A percentile compares a stretch with the other conserved stretches of the same genome.
Conservation (phyloP, 2,113 vertebrate species). For the Neotoma lepida region DNA sequence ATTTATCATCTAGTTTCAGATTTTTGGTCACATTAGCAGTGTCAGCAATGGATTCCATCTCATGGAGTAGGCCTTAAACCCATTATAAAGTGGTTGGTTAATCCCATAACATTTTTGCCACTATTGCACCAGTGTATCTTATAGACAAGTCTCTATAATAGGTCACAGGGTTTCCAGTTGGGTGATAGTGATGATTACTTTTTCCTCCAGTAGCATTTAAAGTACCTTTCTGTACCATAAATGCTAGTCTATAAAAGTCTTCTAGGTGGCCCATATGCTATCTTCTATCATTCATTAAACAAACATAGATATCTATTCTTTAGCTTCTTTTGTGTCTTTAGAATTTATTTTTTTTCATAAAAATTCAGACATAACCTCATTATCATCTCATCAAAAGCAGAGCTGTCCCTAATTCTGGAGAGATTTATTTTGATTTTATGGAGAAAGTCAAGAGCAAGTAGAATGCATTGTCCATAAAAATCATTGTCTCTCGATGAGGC, state of each 20-base stretch:
- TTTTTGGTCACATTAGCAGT: not conserved
- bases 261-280: not conserved
- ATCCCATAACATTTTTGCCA: not conserved
- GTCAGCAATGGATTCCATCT: not conserved
- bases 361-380: not conserved
- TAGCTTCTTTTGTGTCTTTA: not conserved
- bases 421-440: not conserved
- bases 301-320: conserved; percentile 4
- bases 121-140: not conserved
- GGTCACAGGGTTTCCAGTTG: not conserved
- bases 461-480: not conserved
- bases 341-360: conserved; percentile 40
- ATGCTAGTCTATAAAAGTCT: not conserved
- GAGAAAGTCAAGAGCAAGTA: not conserved
- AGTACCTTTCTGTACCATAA: not conserved
- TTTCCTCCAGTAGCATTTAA: not conserved
- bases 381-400: not conserved
- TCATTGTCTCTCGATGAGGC: not conserved
- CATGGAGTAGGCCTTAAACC: not conserved
- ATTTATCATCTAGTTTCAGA: not conserved
- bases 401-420: not conserved
- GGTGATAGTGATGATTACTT: not conserved
- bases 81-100: not conserved
- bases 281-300: not conserved
- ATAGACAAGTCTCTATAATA: not conserved